These are phyloP conservation scores for Scaptodrosophila latifasciaeformis DNA, from an alignment of 2,888 invertebrate species.

Conservation along the genomic window DNA sequence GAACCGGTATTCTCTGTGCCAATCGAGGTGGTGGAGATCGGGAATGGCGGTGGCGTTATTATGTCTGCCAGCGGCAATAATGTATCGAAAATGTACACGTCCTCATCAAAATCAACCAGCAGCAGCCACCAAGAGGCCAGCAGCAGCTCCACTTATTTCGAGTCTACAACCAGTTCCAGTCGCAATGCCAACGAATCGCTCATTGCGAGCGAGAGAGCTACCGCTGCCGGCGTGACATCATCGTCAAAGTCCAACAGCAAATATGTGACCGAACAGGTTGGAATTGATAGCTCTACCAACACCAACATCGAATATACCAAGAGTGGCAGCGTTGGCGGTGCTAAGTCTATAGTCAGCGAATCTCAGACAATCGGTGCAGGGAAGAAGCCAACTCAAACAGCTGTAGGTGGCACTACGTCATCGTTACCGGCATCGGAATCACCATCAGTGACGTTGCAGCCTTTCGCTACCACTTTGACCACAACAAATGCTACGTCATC, in stretches of 20 bases:
- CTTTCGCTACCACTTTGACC: constrained; percentile 41
- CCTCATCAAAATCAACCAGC: constrained; percentile 43
- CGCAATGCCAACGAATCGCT: constrained; percentile 48
- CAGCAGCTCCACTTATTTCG: constrained; percentile 43
- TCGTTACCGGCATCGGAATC: constrained; percentile 20
- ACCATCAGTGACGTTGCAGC: constrained; percentile 52
- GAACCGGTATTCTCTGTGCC: constrained; percentile 71
- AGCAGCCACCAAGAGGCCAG: constrained; percentile 39
- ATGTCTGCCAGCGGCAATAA: constrained; percentile 47
- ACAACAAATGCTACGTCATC: constrained; percentile 53
- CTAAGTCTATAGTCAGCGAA: constrained; percentile 41
- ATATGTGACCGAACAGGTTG: constrained; percentile 56
- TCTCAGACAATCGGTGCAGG: constrained; percentile 42
- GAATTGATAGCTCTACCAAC: constrained; percentile 41
- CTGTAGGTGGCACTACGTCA: constrained; percentile 37
- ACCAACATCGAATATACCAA: constrained; percentile 33
- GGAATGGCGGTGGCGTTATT: constrained; percentile 18
- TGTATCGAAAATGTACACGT: constrained; percentile 53
- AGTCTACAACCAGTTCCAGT: constrained; percentile 58
- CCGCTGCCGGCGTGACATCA: constrained; percentile 70
- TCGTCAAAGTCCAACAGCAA: constrained; percentile 47
- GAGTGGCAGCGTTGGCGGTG: constrained; percentile 20
- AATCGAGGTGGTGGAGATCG: constrained; percentile 68
- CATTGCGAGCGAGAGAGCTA: constrained; percentile 58
- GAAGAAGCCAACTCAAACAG: constrained; percentile 49